Evolutionary conservation across 1,140 invertebrate species (phyloP).

Genomic region (Drosophila azteca): DNA sequence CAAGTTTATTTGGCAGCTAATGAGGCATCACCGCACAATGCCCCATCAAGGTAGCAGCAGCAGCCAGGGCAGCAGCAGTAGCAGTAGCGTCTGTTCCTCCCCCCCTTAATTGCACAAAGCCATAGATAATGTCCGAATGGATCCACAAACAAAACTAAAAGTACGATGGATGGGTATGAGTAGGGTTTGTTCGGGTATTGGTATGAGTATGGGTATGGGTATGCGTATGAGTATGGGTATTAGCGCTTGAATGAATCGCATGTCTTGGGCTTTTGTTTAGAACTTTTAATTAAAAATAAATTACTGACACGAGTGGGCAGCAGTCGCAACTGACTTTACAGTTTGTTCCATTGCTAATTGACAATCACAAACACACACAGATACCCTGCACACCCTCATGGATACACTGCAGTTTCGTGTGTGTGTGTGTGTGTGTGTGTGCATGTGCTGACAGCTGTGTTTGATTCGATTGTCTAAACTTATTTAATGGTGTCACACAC

Average conservation of each 20-base stretch:
- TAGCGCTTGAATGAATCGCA: conserved; percentile 77
- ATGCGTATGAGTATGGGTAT: conserved; percentile 21
- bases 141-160: conserved; percentile 9
- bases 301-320: conserved; percentile 62
- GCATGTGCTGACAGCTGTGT: conserved; percentile 46
- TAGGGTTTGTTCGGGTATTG: conserved; percentile 6
- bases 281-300: conserved; percentile 80
- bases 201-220: not conserved
- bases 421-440: conserved; percentile 15
- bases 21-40: conserved; percentile 51
- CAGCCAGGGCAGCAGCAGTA: conserved; percentile 23
- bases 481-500: conserved; percentile 59
- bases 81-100: not conserved
- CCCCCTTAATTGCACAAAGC: conserved; percentile 44
- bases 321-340: conserved; percentile 40
- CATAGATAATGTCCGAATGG: conserved; percentile 9
- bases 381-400: conserved; percentile 17
- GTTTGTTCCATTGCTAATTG: conserved; percentile 59
- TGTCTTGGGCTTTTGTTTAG: conserved; percentile 73
- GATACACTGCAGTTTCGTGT: conserved; percentile 21
- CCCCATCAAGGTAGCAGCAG: conserved; percentile 35
- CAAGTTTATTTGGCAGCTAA: conserved; percentile 61
- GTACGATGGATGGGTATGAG: conserved; percentile 25
- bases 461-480: conserved; percentile 57
- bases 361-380: conserved; percentile 38